Conservation (phyloP, 1,140 invertebrate species). For the Pygmarrhopalites habei region DNA sequence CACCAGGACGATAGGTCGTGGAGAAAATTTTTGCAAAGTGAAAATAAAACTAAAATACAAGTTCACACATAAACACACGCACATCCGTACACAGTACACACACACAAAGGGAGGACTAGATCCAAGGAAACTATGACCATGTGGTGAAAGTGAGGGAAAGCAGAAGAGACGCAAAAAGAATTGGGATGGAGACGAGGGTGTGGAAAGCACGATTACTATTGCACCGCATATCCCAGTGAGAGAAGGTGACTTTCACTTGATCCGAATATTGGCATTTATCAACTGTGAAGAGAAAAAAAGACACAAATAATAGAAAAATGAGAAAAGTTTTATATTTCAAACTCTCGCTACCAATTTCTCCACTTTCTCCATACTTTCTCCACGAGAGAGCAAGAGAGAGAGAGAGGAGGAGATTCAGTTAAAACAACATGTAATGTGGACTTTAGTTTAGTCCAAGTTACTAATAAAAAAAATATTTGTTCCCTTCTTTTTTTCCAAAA, state of each 20-base stretch:
- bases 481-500: too few relatives aligned
- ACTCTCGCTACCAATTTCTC: too few relatives aligned
- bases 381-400: too few relatives aligned
- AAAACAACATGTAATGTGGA: background rate
- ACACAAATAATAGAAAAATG: background rate
- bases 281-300: conserved; percentile 6
- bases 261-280: conserved; percentile 8
- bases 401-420: too few relatives aligned
- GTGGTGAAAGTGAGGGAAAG: background rate
- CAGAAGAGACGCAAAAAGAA: background rate
- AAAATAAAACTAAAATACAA: too few relatives aligned
- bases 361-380: too few relatives aligned
- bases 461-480: conserved; percentile 11
- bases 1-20: too few relatives aligned
- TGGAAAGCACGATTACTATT: conserved; percentile 5
- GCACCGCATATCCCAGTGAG: conserved; percentile 12
- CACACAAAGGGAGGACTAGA: too few relatives aligned
- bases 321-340: too few relatives aligned
- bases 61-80: too few relatives aligned
- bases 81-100: too few relatives aligned
- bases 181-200: background rate
- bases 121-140: conserved; percentile 12
- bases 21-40: too few relatives aligned
- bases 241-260: conserved; percentile 14
- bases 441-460: conserved; percentile 8